Evolutionary conservation across 1,140 invertebrate species (phyloP).

Genomic region (Sminthurinus signatus): DNA sequence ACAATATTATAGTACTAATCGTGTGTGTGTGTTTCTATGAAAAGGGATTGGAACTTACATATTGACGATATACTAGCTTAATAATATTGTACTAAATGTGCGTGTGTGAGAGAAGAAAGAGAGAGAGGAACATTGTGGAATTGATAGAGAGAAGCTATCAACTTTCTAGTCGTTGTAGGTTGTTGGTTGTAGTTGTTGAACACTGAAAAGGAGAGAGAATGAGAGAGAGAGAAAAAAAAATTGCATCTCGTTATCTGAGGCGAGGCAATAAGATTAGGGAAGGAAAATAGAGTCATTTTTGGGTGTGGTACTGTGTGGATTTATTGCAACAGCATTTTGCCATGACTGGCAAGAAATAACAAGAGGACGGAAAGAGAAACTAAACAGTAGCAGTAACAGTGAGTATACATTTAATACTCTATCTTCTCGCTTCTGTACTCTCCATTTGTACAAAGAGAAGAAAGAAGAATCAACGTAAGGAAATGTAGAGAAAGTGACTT

Average conservation of each 20-base stretch:
- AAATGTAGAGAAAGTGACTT: neutral
- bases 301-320: slow-evolving; percentile 40
- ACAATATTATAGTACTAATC: too few species aligned
- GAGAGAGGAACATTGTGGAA: slow-evolving; percentile 1
- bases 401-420: too few species aligned
- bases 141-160: neutral
- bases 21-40: too few species aligned
- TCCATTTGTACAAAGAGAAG: too few species aligned
- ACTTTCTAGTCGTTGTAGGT: too few species aligned
- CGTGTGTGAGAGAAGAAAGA: slow-evolving; percentile 7
- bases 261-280: slow-evolving; percentile 43
- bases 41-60: neutral
- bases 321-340: slow-evolving; percentile 40
- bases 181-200: neutral
- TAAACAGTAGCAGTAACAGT: too few species aligned
- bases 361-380: too few species aligned
- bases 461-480: too few species aligned
- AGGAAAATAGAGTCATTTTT: slow-evolving; percentile 41
- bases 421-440: too few species aligned
- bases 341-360: slow-evolving; percentile 6
- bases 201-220: neutral
- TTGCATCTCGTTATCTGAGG: slow-evolving; percentile 24
- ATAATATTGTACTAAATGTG: neutral
- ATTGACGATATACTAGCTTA: neutral
- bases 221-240: slow-evolving; percentile 18